Evolutionary conservation across 2,888 invertebrate species (phyloP).

Genomic region (Therioaphis trifolii): DNA sequence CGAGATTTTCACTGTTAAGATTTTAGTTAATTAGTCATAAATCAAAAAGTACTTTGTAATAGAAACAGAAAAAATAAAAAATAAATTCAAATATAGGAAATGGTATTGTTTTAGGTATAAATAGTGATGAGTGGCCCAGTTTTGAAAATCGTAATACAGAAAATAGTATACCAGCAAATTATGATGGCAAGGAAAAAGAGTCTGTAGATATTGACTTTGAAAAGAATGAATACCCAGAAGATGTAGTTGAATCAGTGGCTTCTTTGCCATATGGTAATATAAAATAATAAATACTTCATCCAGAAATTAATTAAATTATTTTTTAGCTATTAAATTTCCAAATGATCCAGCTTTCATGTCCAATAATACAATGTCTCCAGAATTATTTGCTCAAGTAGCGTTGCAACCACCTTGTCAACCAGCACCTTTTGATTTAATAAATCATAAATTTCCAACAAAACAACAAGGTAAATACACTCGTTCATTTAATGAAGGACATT

Average conservation of each 20-base stretch:
- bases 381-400: conserved; percentile 4
- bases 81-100: too few relatives aligned
- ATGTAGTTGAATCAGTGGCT: not conserved
- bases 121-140: too few relatives aligned
- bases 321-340: conserved; percentile 17
- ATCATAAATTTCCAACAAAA: conserved; percentile 1
- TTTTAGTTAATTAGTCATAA: too few relatives aligned
- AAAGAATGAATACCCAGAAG: not conserved
- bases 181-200: conserved; percentile 1
- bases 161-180: not conserved
- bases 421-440: not conserved
- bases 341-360: conserved; percentile 17
- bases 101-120: too few relatives aligned
- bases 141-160: not conserved
- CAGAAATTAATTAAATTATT: not conserved
- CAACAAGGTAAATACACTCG: not conserved
- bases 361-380: not conserved
- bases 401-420: conserved; percentile 4
- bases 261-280: not conserved
- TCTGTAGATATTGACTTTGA: not conserved
- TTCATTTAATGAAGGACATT: conserved; percentile 10
- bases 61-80: too few relatives aligned
- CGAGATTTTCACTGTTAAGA: too few relatives aligned
- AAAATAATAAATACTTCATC: not conserved
- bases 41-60: too few relatives aligned